Evolutionary conservation across 2,113 vertebrate genomes (phyloP).

Genomic region (Pygoscelis antarcticus): DNA sequence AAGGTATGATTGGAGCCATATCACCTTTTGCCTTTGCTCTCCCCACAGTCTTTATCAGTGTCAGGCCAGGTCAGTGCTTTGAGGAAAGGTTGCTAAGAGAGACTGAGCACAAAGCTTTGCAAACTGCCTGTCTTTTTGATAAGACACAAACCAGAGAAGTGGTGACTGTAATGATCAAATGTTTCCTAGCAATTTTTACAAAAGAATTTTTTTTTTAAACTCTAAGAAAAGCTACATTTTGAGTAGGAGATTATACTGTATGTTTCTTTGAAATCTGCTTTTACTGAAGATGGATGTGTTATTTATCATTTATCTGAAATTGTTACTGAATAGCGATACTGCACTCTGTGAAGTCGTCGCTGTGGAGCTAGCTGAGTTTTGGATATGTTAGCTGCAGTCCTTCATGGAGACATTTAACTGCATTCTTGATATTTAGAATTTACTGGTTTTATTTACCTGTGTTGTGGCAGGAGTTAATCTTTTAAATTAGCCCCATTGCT

Average conservation of each 20-base stretch:
- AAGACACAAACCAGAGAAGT: constrained; percentile 15
- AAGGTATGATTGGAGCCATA: neutral
- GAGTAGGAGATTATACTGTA: neutral
- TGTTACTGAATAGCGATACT: neutral
- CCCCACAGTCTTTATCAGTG: neutral
- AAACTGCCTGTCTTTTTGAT: neutral
- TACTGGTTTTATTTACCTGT: neutral
- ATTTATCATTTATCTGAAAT: neutral
- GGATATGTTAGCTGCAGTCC: neutral
- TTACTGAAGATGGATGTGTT: neutral
- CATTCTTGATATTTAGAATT: neutral
- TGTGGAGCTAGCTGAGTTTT: neutral
- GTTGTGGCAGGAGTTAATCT: neutral
- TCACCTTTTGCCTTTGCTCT: constrained; percentile 17
- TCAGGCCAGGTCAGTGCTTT: constrained; percentile 5
- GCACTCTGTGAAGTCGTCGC: rapidly evolving
- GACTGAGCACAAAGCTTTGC: neutral
- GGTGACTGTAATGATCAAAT: neutral
- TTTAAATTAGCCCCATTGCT: neutral
- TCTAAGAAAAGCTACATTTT: neutral
- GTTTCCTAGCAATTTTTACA: constrained; percentile 7
- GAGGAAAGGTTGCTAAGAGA: constrained; percentile 4
- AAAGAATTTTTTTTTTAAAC: neutral
- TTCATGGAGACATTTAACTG: neutral
- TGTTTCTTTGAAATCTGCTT: neutral